phyloP scores from a whole-genome alignment of 2,113 vertebrate species.

The Acanthochromis polyacanthus region DNA sequence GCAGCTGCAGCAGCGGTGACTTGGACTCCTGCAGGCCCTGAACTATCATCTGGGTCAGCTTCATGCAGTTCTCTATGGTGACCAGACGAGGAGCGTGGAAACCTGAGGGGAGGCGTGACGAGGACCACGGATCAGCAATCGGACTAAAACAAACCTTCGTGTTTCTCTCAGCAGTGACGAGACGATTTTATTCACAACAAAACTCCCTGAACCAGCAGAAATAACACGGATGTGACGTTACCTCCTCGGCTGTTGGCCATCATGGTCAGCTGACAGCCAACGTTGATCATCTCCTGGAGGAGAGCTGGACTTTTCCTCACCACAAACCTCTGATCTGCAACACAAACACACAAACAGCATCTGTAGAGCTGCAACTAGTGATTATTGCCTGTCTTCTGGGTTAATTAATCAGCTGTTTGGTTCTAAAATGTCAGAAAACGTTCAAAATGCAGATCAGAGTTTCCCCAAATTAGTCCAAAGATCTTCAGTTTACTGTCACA shows the following conservation, averaged over 20 bases:
- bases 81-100: slow-evolving; percentile 95
- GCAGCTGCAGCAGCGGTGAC: slow-evolving; percentile 95
- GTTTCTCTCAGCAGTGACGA: no score
- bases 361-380: no score
- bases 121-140: no score
- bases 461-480: no score
- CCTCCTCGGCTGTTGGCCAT: slow-evolving; percentile 98
- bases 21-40: slow-evolving; percentile 97
- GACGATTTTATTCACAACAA: not conserved
- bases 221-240: slow-evolving; percentile 62
- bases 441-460: no score
- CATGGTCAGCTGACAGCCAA: slow-evolving; percentile 97
- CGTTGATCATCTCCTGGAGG: slow-evolving; percentile 99
- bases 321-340: slow-evolving; percentile 96
- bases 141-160: no score
- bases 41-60: slow-evolving; percentile 97
- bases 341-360: slow-evolving; percentile 28
- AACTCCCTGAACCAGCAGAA: no score
- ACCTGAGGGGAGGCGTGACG: slow-evolving; percentile 65
- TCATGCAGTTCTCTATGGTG: slow-evolving; percentile 99
- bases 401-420: no score
- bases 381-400: no score
- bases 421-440: no score
- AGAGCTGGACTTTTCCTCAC: slow-evolving; percentile 95
- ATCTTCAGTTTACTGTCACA: no score